Conservation (phyloP, 2,888 invertebrate species). For the Phytoseiulus persimilis region DNA sequence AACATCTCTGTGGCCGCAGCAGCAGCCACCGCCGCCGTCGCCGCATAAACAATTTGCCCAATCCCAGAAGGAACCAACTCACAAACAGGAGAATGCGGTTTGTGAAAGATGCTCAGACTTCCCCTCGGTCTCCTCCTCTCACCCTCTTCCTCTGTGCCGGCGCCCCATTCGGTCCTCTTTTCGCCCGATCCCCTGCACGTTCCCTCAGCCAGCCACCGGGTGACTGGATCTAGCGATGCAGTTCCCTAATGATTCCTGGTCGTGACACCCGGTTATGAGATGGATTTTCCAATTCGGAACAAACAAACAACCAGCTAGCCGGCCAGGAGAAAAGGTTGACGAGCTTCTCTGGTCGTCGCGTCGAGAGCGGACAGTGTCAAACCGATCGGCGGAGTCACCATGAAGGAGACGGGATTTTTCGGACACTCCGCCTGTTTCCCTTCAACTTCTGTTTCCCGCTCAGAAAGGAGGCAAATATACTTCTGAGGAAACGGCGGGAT, state of each 20-base stretch:
- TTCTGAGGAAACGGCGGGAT: background rate
- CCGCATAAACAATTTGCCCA: background rate
- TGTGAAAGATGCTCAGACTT: background rate
- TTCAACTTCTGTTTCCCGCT: no score
- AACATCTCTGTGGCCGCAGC: background rate
- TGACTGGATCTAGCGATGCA: background rate
- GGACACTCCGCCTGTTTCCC: no score
- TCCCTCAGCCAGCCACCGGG: background rate
- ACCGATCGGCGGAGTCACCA: no score
- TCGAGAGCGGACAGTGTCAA: no score
- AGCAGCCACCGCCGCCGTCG: no score
- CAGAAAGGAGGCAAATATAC: no score
- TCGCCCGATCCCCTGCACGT: background rate
- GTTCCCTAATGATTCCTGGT: background rate
- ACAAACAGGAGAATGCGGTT: constrained; percentile 5
- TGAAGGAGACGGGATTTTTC: no score
- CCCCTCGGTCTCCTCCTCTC: background rate
- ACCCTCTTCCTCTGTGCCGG: background rate
- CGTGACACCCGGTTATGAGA: background rate
- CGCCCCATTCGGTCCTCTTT: background rate
- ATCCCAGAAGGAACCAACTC: background rate
- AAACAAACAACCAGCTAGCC: background rate
- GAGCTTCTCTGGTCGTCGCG: no score
- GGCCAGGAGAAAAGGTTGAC: background rate
- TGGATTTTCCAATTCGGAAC: background rate